phyloP scores from a whole-genome alignment of 2,797 vertebrate species.

The Muraenolepis orangiensis region DNA sequence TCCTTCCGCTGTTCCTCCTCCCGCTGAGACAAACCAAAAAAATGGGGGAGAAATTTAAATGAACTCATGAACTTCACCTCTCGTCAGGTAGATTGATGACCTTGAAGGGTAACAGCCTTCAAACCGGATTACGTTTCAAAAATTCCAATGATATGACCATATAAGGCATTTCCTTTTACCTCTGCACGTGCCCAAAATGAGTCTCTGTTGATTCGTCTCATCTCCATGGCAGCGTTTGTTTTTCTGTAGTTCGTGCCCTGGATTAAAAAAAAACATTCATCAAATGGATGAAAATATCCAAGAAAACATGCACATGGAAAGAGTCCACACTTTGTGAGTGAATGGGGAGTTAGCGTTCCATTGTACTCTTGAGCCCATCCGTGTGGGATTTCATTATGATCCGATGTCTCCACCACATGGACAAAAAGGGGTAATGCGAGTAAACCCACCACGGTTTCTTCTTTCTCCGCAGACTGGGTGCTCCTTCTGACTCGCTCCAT shows the following conservation, averaged over 20 bases:
- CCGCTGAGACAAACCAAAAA: conserved; percentile 54
- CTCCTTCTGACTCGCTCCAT: conserved; percentile 62
- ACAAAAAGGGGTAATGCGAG: neutral
- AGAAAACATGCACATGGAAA: too few relatives aligned
- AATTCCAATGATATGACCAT: neutral
- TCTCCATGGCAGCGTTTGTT: conserved; percentile 85
- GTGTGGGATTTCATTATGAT: conserved; percentile 15
- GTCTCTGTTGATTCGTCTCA: conserved; percentile 81
- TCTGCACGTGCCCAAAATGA: conserved; percentile 88
- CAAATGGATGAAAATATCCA: too few relatives aligned
- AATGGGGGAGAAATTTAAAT: neutral
- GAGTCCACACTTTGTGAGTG: too few relatives aligned
- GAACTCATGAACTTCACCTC: neutral
- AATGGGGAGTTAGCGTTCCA: too few relatives aligned
- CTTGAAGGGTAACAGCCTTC: neutral
- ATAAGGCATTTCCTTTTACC: conserved; percentile 59
- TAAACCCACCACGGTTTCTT: conserved; percentile 79
- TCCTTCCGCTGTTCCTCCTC: conserved; percentile 79
- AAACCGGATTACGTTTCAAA: neutral
- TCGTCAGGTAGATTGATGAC: neutral
- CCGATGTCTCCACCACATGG: conserved; percentile 61
- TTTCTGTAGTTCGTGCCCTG: conserved; percentile 89
- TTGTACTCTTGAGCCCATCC: too few relatives aligned
- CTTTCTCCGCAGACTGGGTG: conserved; percentile 62
- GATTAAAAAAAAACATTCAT: conserved; percentile 3